A percentile compares a stretch with the other conserved stretches of the same genome.
Evolutionary conservation across 1,140 invertebrate species (phyloP).

Genomic region (Drosophila pallidifrons): DNA sequence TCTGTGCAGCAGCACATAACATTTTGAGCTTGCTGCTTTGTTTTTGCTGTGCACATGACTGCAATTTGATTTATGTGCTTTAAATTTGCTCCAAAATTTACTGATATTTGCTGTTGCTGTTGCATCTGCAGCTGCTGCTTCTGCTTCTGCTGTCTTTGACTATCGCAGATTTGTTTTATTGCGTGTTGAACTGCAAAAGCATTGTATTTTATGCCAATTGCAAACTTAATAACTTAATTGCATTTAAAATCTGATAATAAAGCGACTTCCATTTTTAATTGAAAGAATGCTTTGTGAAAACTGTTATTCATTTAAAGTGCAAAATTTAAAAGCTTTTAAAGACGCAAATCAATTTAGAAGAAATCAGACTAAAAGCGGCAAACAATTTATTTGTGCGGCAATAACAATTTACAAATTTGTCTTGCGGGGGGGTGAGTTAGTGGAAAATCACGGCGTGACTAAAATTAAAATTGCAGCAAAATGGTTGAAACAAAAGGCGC

Average conservation of each 20-base stretch:
- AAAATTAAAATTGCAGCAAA: conserved; percentile 79
- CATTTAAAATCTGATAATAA: neutral
- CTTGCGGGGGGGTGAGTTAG: neutral
- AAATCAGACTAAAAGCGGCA: conserved; percentile 12
- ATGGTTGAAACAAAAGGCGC: conserved; percentile 67
- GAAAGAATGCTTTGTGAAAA: neutral
- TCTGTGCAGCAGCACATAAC: conserved; percentile 1
- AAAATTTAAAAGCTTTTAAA: conserved; percentile 16
- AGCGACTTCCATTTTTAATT: neutral
- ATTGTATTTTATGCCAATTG: conserved; percentile 41
- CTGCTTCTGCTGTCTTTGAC: conserved; percentile 19
- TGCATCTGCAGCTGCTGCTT: conserved; percentile 14
- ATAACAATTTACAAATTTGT: conserved; percentile 39
- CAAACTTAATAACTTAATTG: conserved; percentile 15
- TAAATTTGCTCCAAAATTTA: conserved; percentile 55
- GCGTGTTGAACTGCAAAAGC: conserved; percentile 33
- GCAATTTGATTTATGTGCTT: conserved; percentile 75
- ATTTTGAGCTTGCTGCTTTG: conserved; percentile 30
- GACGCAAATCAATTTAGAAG: neutral
- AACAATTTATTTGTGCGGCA: conserved; percentile 5
- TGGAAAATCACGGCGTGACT: conserved; percentile 59
- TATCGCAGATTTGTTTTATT: conserved; percentile 52
- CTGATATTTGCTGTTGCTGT: conserved; percentile 49
- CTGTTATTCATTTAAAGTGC: neutral
- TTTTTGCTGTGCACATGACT: conserved; percentile 42